Conservation (phyloP, 2,797 vertebrate genomes). For the Periophthalmus magnuspinnatus region DNA sequence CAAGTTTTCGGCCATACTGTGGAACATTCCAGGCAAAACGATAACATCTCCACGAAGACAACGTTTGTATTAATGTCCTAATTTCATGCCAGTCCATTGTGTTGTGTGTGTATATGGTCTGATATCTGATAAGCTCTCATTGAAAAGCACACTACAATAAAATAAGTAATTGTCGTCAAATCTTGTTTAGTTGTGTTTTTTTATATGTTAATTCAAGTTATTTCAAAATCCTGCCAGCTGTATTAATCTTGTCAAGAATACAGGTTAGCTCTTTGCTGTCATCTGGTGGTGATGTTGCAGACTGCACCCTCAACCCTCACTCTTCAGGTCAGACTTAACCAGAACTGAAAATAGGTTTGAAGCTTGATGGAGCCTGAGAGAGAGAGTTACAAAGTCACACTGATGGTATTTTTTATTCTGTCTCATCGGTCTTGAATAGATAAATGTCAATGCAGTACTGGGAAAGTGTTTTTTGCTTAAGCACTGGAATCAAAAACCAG, state of each 20-base stretch:
- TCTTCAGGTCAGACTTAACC: no score
- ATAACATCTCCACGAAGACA: neutral
- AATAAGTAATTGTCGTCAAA: neutral
- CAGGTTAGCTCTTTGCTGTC: neutral
- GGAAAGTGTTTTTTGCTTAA: no score
- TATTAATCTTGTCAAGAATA: neutral
- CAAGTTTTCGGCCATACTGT: no score
- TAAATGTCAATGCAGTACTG: no score
- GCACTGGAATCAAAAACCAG: no score
- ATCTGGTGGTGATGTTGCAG: neutral
- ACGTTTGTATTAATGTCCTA: neutral
- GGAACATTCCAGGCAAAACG: no score
- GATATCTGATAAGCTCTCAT: neutral
- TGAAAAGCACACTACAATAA: slow-evolving; percentile 29
- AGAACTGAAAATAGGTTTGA: no score
- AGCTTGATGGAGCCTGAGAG: no score
- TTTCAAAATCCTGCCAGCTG: no score
- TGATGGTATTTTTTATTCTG: no score
- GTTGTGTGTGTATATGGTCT: slow-evolving; percentile 4
- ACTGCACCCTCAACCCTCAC: neutral
- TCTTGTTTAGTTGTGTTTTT: neutral
- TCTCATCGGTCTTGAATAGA: no score
- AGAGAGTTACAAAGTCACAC: no score
- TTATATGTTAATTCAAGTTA: neutral
- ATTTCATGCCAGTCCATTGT: neutral